phyloP scores from a whole-genome alignment of 2,888 invertebrate species.

The Agelastica alni region DNA sequence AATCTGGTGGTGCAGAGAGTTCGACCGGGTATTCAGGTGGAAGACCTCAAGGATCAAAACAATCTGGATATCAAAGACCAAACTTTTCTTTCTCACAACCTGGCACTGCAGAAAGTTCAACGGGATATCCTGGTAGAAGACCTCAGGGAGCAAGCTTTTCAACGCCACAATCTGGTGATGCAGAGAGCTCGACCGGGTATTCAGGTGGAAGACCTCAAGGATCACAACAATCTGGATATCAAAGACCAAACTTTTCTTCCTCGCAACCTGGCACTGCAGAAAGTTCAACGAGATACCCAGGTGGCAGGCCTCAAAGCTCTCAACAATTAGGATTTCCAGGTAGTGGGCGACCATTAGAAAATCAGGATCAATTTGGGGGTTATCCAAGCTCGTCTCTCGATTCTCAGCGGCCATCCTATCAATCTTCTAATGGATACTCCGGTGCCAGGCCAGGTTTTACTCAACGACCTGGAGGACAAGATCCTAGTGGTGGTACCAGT shows the following conservation, averaged over 20 bases:
- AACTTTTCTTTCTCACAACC: slow-evolving; percentile 27
- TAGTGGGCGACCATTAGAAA: background rate
- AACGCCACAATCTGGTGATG: slow-evolving; percentile 14
- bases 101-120: slow-evolving; percentile 24
- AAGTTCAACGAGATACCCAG: slow-evolving; percentile 4
- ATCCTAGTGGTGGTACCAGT: slow-evolving; percentile 12
- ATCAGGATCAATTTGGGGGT: slow-evolving; percentile 8
- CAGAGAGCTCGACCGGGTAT: no score
- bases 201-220: background rate
- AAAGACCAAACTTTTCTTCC: no score
- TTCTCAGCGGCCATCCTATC: slow-evolving; percentile 4
- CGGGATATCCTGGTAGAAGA: slow-evolving; percentile 29
- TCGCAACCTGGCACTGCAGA: slow-evolving; percentile 33
- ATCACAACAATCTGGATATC: background rate
- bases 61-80: slow-evolving; percentile 30
- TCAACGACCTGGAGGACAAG: slow-evolving; percentile 34
- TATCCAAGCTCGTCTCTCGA: background rate
- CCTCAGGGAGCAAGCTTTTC: slow-evolving; percentile 1
- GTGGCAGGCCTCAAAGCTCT: background rate
- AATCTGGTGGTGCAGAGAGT: slow-evolving; percentile 30
- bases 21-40: slow-evolving; percentile 23
- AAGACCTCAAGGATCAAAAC: slow-evolving; percentile 28
- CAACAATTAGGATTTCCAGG: slow-evolving; percentile 1
- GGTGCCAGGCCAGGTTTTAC: slow-evolving; percentile 32
- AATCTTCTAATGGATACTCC: slow-evolving; percentile 12